Evolutionary conservation across 2,888 invertebrate genomes (phyloP).

Genomic region (Punctoribates punctum): DNA sequence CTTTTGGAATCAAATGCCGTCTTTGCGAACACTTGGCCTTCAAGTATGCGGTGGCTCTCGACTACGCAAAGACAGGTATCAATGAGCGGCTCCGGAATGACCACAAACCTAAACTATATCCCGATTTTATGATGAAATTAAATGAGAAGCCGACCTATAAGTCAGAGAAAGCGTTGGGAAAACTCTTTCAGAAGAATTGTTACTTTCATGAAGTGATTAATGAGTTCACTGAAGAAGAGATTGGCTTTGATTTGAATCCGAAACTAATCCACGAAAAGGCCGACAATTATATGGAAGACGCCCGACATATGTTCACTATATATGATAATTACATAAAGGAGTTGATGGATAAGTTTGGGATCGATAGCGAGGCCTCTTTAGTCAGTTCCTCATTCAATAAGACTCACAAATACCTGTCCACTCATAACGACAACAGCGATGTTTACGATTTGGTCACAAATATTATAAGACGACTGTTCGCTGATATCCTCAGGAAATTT

Average conservation of each 20-base stretch:
- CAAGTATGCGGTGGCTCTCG: slow-evolving; percentile 50
- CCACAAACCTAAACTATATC: slow-evolving; percentile 44
- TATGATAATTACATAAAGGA: slow-evolving; percentile 41
- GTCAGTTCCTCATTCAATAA: slow-evolving; percentile 42
- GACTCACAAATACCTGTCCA: slow-evolving; percentile 42
- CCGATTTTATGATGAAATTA: slow-evolving; percentile 49
- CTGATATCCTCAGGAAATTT: slow-evolving; percentile 42
- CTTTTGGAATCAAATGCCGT: slow-evolving; percentile 50
- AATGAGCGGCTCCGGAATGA: slow-evolving; percentile 38
- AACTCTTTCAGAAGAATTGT: slow-evolving; percentile 49
- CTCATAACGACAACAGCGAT: slow-evolving; percentile 41
- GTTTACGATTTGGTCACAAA: slow-evolving; percentile 41
- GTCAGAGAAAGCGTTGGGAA: slow-evolving; percentile 51
- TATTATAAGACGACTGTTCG: slow-evolving; percentile 40
- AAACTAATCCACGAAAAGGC: slow-evolving; percentile 38
- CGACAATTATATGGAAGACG: slow-evolving; percentile 42
- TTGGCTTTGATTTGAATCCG: slow-evolving; percentile 10
- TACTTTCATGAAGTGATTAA: slow-evolving; percentile 43
- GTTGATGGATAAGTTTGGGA: slow-evolving; percentile 40
- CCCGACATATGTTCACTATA: slow-evolving; percentile 36
- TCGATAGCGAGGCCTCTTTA: slow-evolving; percentile 44
- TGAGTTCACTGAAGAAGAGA: slow-evolving; percentile 11
- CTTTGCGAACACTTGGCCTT: slow-evolving; percentile 48
- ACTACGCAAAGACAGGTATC: slow-evolving; percentile 53
- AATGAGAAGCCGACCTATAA: slow-evolving; percentile 49